These are phyloP conservation scores for Syngnathus scovelli DNA, from an alignment of 2,113 vertebrate genomes.

Conservation along the genomic window DNA sequence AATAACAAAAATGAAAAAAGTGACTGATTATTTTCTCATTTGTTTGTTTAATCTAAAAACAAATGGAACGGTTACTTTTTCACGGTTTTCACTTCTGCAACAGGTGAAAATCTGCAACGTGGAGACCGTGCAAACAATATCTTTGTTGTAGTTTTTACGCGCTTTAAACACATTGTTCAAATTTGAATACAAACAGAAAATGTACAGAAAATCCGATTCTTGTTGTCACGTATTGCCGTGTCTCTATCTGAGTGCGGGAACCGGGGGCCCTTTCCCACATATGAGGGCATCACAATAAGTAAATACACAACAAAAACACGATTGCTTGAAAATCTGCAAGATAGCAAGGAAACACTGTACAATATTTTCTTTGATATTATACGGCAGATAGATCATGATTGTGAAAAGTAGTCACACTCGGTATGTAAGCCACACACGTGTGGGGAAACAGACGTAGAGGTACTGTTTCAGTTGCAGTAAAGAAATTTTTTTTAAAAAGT, in stretches of 20 bases:
- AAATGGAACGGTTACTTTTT: neutral
- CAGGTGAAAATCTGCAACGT: neutral
- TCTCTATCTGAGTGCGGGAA: neutral
- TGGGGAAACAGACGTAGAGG: too few relatives aligned
- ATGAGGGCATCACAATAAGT: neutral
- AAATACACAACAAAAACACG: neutral
- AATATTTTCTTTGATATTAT: neutral
- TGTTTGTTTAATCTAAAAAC: too few relatives aligned
- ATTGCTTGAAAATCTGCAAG: neutral
- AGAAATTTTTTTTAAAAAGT: too few relatives aligned
- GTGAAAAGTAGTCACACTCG: too few relatives aligned
- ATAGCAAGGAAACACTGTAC: neutral
- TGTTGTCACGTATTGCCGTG: neutral
- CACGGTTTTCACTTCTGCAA: neutral
- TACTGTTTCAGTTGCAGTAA: too few relatives aligned
- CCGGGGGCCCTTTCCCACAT: neutral
- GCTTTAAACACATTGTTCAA: neutral
- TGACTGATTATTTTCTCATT: neutral
- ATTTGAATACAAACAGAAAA: neutral
- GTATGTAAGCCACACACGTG: too few relatives aligned
- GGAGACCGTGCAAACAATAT: neutral
- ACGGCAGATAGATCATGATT: neutral
- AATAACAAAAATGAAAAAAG: neutral
- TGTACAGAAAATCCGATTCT: neutral
- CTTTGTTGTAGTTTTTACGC: neutral